Evolutionary conservation across 1,140 invertebrate genomes (phyloP), one percentile per base, ranked within the genome.

Genomic region (Ooceraea biroi): DNA sequence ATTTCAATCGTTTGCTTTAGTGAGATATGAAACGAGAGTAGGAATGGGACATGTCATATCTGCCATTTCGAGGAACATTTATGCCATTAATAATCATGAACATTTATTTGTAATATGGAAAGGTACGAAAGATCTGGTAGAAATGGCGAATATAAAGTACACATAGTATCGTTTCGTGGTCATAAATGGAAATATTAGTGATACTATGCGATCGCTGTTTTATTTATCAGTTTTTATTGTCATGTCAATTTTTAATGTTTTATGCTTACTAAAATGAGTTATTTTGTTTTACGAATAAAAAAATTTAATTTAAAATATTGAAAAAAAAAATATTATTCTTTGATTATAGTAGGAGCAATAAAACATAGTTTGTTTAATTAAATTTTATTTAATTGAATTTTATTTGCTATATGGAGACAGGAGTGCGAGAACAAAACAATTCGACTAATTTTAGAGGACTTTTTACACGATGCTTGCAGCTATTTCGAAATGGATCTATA

Each of bases 381-480:
- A 69, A 69, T 44, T 80, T 69, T 68, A 57, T 69, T 69, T 80
- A 58, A 69, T 80, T 57, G 76, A 80, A 80, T 80, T 80, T 69
- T 57, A 80, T 80, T 80, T 41, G 17, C 12, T 78, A 19, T 78
- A 19, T 48, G 12, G 36, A 2, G 36, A 8, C 50, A 22, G 25
- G 17, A 69, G 55, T 14, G 50, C 17, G 14, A 19, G 52, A 58
- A 55, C 22, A 57, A 69, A 80, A 80, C 65, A 50, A 69, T 80
- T 69, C 48, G 12, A 48, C 69, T 80, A 80, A 80, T 68, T 69
- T 58, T 69, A 19, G 55, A 36, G 30, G 50, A 57, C 63, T n/a
- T 74, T 46, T n/a, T 61, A 61, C 36, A 19, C 27, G n/a, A 66
- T 57, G 76, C 76, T 69, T 12, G 17, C 36, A 69, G 50, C 50